Base-by-base conservation (phyloP, 64 coral and sea anemone genomes). In the Pocillopora verrucosa region DNA sequence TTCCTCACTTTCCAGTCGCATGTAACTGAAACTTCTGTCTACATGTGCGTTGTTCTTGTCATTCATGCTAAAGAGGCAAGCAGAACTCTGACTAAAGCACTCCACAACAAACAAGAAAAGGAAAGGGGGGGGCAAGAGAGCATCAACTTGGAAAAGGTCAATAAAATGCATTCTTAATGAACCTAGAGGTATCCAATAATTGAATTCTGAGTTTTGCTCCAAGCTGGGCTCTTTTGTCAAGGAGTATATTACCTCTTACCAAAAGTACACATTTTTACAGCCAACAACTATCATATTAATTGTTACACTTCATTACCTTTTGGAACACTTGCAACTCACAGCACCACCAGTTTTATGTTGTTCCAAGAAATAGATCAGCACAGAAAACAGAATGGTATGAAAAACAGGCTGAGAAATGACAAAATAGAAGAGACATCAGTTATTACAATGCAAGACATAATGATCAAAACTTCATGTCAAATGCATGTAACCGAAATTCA, bases 291-390 rank as follows among this genome's bases (percentile, higher is more conserved):
- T 51, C 41, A 51, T 1, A 51, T 51, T 51, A 51, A 51, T 51
- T 51, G 7, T 7, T 4, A 7, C 41, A 51, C 41, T 51, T 51
- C 41, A 51, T 51, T 58, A 85, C 82, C 82, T 88, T 41, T n/a
- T 16, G 2, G 38, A 65, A 75, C 78, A 89, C 4, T 79, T 25
- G 14, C 86, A 93, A 34, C 56, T 63, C 10, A 19, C 16, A 59
- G 67, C 34, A 74, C 45, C 80, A 56, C 89, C 86, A 35, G 76
- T 79, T 30, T 78, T 79, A 34, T 81, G 73, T n/a, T 88, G 80
- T 65, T 96, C 94, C 90, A 96, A 59, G 67, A 75, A 36, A 19
- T 86, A 92, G 51, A 96, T 58, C 76, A 96, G 83, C 37, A 89
- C 1, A 60, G 63, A 64, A 35, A 92, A 89, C 0, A 96, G 45